Conservation (phyloP, 2,113 vertebrate genomes). For the Eudorcas thomsonii region DNA sequence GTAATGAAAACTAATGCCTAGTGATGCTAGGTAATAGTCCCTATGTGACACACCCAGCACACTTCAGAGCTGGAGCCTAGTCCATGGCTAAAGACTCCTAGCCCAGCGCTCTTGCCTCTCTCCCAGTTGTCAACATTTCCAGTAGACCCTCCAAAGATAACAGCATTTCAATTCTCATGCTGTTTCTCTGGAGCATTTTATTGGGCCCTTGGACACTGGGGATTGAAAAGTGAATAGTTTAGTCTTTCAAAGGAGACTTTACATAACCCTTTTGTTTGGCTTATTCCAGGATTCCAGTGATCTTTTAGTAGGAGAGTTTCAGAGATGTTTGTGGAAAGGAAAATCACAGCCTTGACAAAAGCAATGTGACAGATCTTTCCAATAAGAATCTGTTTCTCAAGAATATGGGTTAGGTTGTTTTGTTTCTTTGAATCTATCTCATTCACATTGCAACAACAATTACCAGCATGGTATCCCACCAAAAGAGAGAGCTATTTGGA, state of each 20-base stretch:
- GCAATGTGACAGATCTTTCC: not conserved
- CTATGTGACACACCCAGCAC: not conserved
- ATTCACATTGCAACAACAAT: not conserved
- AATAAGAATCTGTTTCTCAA: not conserved
- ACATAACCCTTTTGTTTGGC: not conserved
- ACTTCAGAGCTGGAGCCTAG: no score
- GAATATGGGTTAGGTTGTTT: not conserved
- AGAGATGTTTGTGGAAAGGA: not conserved
- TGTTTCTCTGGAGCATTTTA: not conserved
- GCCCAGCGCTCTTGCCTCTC: not conserved
- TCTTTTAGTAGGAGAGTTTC: not conserved
- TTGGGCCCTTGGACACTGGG: not conserved
- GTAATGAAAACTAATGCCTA: not conserved
- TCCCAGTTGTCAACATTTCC: not conserved
- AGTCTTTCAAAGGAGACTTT: not conserved
- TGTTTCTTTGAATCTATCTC: not conserved
- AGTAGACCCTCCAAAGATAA: not conserved
- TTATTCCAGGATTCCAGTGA: not conserved
- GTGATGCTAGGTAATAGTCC: not conserved
- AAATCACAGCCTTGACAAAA: constrained; percentile 16
- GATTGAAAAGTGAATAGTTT: not conserved
- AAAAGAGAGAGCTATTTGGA: not conserved
- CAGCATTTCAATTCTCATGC: not conserved
- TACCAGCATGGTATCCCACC: not conserved
- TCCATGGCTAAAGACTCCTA: not conserved